These are phyloP conservation scores for Lasioglossum lativentre DNA, from an alignment of 2,888 invertebrate species.

Conservation along the genomic window DNA sequence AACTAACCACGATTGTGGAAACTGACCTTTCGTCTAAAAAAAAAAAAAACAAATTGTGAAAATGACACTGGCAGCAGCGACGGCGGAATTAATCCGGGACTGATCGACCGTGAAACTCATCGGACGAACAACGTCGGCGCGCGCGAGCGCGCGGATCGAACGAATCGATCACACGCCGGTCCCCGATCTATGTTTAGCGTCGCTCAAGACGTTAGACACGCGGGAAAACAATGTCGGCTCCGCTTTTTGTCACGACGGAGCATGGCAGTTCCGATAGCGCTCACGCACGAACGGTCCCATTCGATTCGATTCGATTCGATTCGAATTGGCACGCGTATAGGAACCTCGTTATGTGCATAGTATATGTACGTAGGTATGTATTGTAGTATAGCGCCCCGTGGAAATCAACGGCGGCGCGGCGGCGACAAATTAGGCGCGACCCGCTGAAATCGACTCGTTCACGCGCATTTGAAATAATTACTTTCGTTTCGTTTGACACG, in stretches of 20 bases:
- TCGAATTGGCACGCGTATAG: background rate
- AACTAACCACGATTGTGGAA: slow-evolving; percentile 11
- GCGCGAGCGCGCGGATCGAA: slow-evolving; percentile 33
- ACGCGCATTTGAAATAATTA: slow-evolving; percentile 47
- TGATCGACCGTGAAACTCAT: slow-evolving; percentile 62
- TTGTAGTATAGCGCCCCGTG: no score
- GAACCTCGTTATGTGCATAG: background rate
- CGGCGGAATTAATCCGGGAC: slow-evolving; percentile 51
- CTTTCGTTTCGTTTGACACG: slow-evolving; percentile 45
- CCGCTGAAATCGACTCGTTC: slow-evolving; percentile 23
- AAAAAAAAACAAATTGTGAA: slow-evolving; percentile 8
- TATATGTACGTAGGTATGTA: no score
- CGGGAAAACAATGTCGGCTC: background rate
- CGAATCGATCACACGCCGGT: slow-evolving; percentile 54
- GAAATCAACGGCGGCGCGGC: no score
- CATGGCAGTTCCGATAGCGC: background rate
- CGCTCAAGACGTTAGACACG: background rate
- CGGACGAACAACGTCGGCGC: slow-evolving; percentile 51
- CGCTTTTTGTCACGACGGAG: background rate
- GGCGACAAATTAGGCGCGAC: slow-evolving; percentile 7
- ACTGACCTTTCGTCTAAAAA: slow-evolving; percentile 68
- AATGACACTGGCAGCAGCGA: slow-evolving; percentile 23
- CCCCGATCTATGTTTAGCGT: slow-evolving; percentile 61
- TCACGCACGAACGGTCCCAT: background rate
- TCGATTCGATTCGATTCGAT: background rate